These are phyloP conservation scores for Sander lucioperca DNA, from an alignment of 2,113 vertebrate genomes.

Conservation along the genomic window DNA sequence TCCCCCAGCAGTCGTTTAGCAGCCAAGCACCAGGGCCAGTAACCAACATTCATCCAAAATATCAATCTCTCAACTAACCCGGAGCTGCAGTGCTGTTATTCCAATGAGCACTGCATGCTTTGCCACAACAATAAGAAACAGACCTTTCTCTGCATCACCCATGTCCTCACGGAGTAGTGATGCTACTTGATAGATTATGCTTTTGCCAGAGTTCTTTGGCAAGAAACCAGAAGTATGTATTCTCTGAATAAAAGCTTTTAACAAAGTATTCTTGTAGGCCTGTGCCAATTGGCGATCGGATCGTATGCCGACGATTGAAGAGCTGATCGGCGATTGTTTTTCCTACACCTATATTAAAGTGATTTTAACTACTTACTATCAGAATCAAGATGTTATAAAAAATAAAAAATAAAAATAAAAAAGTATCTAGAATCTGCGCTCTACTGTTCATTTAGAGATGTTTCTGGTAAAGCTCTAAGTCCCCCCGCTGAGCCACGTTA, in stretches of 20 bases:
- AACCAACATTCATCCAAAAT: constrained; percentile 44
- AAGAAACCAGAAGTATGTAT: constrained; percentile 41
- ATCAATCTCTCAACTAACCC: constrained; percentile 33
- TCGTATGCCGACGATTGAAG: no score
- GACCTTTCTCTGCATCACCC: neutral
- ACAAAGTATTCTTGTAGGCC: constrained; percentile 5
- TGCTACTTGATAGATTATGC: constrained; percentile 52
- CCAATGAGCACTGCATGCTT: constrained; percentile 17
- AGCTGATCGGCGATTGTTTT: no score
- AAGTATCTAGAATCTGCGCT: no score
- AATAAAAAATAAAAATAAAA: no score
- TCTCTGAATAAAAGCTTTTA: constrained; percentile 46
- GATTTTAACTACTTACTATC: no score
- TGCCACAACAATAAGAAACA: constrained; percentile 26
- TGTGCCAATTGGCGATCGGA: no score
- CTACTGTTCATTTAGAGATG: no score
- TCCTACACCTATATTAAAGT: no score
- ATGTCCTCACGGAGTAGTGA: neutral
- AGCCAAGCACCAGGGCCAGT: constrained; percentile 18
- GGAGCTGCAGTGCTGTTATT: constrained; percentile 27
- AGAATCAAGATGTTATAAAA: no score
- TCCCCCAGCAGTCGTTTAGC: constrained; percentile 19
- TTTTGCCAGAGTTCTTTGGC: constrained; percentile 53
- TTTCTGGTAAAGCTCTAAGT: no score
- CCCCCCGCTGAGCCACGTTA: no score